Evolutionary conservation across 2,113 vertebrate genomes (phyloP), one percentile per base, ranked within the genome.

Genomic region (Fulica atra): DNA sequence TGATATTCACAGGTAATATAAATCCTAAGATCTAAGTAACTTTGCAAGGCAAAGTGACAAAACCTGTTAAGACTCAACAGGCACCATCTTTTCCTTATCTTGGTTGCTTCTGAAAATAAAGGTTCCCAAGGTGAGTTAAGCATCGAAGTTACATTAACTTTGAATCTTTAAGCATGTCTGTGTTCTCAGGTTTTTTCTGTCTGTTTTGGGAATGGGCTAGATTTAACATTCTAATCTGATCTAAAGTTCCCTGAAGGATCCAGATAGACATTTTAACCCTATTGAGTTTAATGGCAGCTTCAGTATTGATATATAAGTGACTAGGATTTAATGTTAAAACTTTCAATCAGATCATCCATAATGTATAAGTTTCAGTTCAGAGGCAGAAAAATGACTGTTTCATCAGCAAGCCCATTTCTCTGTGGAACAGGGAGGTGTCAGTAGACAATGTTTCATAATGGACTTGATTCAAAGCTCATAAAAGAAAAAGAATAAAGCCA

Each of bases 1-100:
- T 84, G 80, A 84, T 95, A 93, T 63, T 94, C 81, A 92, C 44
- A 93, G 92, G 74, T 91, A 90, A 94, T 88, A 69, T 88, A 94
- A 95, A 93, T 65, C 69, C 46, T 76, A 80, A 88, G 54, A 95
- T 88, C 80, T 80, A 86, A 95, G 88, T 79, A 93, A 80, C 84
- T 88, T 94, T 88, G 78, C 91, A 80, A 89, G 72, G 70, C 70
- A 92, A 93, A 95, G 85, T 85, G 77, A 79, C 31, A 96, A 86
- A 96, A 73, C 19, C 33, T 88, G 54, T 86, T 88, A 76, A 91
- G 50, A 60, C 59, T 88, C 72, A 94, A 65, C 44, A 83, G 50
- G 38, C 76, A 87, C 65, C 53, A 94, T 65, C 46, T 89, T 95
- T 73, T 93, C 36, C 79, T 92, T 91, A 79, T 77, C 86, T 86